Percentiles rank a stretch among this genome's conserved stretches.
phyloP scores from a whole-genome alignment of 2,888 invertebrate genomes.

The Eucera pruinosa region DNA sequence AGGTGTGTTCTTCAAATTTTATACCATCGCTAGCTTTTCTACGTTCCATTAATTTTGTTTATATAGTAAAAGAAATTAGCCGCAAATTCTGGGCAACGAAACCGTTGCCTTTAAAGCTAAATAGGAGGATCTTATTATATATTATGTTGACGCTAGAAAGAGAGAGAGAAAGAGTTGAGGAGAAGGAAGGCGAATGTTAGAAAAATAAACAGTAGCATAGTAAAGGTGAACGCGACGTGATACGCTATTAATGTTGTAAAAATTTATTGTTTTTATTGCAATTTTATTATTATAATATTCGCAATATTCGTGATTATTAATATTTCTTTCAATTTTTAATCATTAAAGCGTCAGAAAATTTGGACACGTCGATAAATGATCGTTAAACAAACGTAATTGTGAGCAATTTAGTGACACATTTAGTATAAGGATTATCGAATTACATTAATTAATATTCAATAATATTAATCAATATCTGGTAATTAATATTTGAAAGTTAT shows the following conservation, averaged over 20 bases:
- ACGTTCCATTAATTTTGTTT: not conserved
- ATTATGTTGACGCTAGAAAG: not conserved
- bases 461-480: no score
- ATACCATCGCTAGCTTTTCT: not conserved
- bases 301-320: no score
- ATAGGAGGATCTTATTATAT: not conserved
- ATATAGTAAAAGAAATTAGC: not conserved
- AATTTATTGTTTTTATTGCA: not conserved
- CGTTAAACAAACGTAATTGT: no score
- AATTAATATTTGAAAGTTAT: no score
- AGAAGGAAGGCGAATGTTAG: not conserved
- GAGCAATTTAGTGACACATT: no score
- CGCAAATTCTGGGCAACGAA: not conserved
- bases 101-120: constrained; percentile 47
- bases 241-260: not conserved
- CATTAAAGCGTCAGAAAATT: no score
- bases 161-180: not conserved
- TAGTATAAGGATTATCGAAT: no score
- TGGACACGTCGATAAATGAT: no score
- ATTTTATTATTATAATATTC: no score
- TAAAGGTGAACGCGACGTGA: not conserved
- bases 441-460: no score
- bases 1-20: no score
- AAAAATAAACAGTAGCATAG: constrained; percentile 29
- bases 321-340: no score